Percentiles rank a stretch among this genome's conserved stretches.
These are phyloP conservation scores for Porphyrio hochstetteri DNA, from an alignment of 2,113 vertebrate genomes.

Conservation along the genomic window DNA sequence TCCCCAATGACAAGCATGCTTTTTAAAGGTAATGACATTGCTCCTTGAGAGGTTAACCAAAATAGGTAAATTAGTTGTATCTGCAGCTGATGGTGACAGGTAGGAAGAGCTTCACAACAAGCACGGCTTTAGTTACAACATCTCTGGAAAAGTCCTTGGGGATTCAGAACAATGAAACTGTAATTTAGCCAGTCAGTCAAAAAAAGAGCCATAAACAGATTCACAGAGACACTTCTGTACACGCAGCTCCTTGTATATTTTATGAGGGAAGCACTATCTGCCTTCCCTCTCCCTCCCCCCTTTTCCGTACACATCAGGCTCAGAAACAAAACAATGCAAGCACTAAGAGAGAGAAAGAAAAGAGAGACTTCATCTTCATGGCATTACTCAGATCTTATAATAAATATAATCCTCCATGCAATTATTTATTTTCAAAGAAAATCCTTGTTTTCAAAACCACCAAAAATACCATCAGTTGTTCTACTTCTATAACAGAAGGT, in stretches of 20 bases:
- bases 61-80: conserved; percentile 32
- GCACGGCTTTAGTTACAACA: conserved; percentile 42
- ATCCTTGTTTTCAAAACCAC: neutral
- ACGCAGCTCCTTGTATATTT: conserved; percentile 46
- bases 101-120: conserved; percentile 6
- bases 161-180: conserved; percentile 52
- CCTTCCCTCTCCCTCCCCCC: neutral
- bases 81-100: conserved; percentile 7
- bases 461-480: neutral
- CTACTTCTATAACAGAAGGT: neutral
- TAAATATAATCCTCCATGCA: neutral
- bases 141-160: conserved; percentile 4
- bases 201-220: conserved; percentile 46
- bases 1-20: rapidly evolving
- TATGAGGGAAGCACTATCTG: conserved; percentile 51
- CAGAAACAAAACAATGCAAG: conserved; percentile 13
- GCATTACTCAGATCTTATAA: conserved; percentile 10
- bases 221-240: conserved; percentile 13
- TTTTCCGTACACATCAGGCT: neutral
- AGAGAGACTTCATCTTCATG: neutral
- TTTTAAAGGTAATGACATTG: neutral
- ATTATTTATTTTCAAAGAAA: conserved; percentile 43
- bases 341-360: neutral
- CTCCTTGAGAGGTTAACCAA: conserved; percentile 12
- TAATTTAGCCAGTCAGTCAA: conserved; percentile 62